Base-by-base conservation (phyloP, 2,888 invertebrate species). In the Helicoverpa assulta region DNA sequence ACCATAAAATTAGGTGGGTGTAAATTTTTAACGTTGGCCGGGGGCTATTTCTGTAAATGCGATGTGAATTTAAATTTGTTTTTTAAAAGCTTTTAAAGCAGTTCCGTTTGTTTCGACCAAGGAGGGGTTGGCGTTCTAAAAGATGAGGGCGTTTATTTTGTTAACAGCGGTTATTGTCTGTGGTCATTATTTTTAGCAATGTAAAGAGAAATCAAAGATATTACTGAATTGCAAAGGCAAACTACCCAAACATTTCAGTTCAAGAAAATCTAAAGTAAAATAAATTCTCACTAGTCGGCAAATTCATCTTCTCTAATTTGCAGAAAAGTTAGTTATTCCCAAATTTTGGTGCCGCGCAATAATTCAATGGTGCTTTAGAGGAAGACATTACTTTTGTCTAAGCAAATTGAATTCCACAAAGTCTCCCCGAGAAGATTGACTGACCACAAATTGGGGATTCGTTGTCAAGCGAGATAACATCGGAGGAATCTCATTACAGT, bases 381-480 rank as follows among this genome's bases (percentile, higher is more conserved):
- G 80, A 81, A 89, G 88, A 90, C 90, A 89, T 91, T 90, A 91
- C 91, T 93, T 92, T 92, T 91, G 91, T 92, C 91, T 94, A 92
- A 92, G 90, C 91, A 95, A 95, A 95, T 94, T 94, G 94, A 94
- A 95, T 94, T 94, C 90, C 88, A 84, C 89, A 86, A 89, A 90
- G 91, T 92, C 90, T 91, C 86, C 85, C 80, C 76, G 78, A 78
- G 86, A 92, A 93, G 94, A 94, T 94, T 92, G 94, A 95, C 93
- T 94, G 94, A 95, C 95, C 95, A 91, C 95, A 95, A 93, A 95
- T 94, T 94, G 92, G 93, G 91, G 92, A 92, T 94, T 91, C 92
- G 91, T 93, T 93, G 95, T 94, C 93, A 94, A 90, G 92, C 89
- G 87, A 91, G 94, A 94, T 95, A 94, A 89, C 93, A 92, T 92